Evolutionary conservation across 2,113 vertebrate species (phyloP).

Genomic region (Parus major): DNA sequence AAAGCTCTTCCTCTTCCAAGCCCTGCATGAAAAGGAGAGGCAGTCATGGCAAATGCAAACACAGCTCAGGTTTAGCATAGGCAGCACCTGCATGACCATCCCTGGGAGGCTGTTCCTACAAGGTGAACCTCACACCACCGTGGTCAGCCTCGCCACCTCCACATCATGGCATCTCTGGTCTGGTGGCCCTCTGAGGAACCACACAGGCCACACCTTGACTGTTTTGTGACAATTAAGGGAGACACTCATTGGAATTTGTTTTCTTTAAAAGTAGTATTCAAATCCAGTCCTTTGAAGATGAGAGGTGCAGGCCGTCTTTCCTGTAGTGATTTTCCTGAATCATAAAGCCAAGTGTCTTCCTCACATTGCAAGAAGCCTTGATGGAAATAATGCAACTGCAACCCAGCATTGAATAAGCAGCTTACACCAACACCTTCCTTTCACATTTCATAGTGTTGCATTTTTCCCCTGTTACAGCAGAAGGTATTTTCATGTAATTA

Average conservation of each 20-base stretch:
- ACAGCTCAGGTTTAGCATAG: not conserved
- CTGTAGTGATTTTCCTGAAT: not conserved
- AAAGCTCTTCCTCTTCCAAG: not conserved
- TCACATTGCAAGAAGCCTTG: not conserved
- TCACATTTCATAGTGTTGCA: not conserved
- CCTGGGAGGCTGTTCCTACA: not conserved
- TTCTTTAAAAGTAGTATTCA: not conserved
- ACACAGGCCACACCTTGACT: not conserved
- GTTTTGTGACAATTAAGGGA: not conserved
- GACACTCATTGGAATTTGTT: not conserved
- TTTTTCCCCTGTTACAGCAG: not conserved
- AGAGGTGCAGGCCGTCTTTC: not conserved
- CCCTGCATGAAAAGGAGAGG: not conserved
- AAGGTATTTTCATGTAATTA: not conserved
- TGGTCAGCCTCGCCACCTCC: not conserved
- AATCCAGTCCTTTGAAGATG: conserved; percentile 48
- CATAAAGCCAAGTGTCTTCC: not conserved
- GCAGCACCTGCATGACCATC: not conserved
- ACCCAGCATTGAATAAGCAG: not conserved
- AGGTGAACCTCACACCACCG: not conserved
- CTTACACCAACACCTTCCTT: not conserved
- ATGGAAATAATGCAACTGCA: not conserved
- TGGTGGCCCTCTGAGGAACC: not conserved
- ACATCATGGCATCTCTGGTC: not conserved
- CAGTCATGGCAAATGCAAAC: not conserved